Evolutionary conservation across 2,113 vertebrate species (phyloP).

Genomic region (Alethe diademata): DNA sequence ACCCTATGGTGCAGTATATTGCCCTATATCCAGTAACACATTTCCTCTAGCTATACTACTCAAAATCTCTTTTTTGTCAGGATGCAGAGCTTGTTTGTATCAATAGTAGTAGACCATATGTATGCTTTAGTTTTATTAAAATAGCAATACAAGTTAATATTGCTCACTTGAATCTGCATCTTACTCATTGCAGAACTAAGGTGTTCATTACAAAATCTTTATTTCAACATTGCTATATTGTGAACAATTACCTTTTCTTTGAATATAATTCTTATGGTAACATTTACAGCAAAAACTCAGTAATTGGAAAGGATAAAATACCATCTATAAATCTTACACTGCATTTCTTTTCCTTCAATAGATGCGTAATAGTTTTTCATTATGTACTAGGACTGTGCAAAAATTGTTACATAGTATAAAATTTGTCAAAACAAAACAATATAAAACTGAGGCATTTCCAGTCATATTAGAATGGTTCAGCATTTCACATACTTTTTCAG

Average conservation of each 20-base stretch:
- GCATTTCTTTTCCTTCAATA: not conserved
- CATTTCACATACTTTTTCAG: not conserved
- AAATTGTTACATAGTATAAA: not conserved
- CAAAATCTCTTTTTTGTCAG: not conserved
- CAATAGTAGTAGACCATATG: not conserved
- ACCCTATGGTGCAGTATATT: not conserved
- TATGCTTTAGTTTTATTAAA: not conserved
- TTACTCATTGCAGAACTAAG: not conserved
- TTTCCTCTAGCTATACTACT: not conserved
- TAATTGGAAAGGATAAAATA: not conserved
- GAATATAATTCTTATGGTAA: not conserved
- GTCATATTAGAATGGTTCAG: not conserved
- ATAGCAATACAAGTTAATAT: not conserved
- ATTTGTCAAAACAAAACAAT: not conserved
- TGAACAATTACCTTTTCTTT: not conserved
- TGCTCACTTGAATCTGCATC: not conserved
- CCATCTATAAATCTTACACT: not conserved
- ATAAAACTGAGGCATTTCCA: not conserved
- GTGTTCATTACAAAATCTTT: not conserved
- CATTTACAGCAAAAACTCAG: not conserved
- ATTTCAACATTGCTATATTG: not conserved
- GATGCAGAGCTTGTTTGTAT: not conserved
- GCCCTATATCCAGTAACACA: not conserved
- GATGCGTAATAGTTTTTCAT: not conserved
- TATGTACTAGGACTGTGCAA: not conserved